These are phyloP conservation scores for Craseonycteris thonglongyai DNA, from an alignment of 2,113 vertebrate genomes.

Conservation along the genomic window DNA sequence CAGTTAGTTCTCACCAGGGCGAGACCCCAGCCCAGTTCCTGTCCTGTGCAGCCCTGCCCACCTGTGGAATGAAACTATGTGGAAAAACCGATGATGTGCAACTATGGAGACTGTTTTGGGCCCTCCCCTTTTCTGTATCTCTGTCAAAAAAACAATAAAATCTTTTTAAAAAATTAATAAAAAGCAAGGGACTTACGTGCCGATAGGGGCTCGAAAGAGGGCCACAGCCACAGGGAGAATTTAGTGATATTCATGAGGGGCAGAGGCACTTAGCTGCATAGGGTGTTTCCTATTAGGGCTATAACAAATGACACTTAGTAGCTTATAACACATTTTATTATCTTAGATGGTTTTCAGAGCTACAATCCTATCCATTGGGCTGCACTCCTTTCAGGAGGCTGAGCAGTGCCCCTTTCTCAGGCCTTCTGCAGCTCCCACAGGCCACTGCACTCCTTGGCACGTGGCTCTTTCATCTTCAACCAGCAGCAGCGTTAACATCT, in stretches of 20 bases:
- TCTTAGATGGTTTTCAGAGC: background rate
- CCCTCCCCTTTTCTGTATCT: too few species aligned
- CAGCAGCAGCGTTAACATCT: background rate
- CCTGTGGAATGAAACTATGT: too few species aligned
- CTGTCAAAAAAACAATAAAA: too few species aligned
- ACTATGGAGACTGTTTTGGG: too few species aligned
- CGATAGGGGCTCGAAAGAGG: background rate
- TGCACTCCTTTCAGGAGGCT: background rate
- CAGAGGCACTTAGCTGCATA: background rate
- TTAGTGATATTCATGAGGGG: background rate
- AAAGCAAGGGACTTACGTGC: background rate
- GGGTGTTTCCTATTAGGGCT: background rate
- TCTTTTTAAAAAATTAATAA: too few species aligned
- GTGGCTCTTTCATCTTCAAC: background rate
- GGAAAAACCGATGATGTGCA: too few species aligned
- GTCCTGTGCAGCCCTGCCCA: too few species aligned
- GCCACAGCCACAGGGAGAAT: background rate
- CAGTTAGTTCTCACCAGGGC: too few species aligned
- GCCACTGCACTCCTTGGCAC: too few species aligned
- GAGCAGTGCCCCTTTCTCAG: background rate
- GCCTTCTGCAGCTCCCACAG: background rate
- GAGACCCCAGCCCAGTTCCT: too few species aligned
- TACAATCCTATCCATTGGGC: background rate
- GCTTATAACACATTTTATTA: conserved; percentile 34
- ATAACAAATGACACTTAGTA: background rate